phyloP scores from a whole-genome alignment of 64 coral and sea anemone species.

The Montipora capricornis region DNA sequence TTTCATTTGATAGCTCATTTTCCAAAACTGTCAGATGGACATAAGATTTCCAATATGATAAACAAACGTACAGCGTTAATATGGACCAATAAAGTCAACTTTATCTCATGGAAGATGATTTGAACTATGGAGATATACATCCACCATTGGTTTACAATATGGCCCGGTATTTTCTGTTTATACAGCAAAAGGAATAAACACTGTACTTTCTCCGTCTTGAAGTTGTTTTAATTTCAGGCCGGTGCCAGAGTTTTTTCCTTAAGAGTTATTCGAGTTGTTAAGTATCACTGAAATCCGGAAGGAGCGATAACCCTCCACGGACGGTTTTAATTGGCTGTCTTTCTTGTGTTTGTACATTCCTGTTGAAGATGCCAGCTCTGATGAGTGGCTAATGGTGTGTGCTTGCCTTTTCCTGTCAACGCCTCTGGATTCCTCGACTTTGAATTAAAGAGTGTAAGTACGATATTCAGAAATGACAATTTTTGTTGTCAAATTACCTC shows the following conservation, averaged over 20 bases:
- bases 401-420: background rate
- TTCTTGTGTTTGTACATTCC: background rate
- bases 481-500: background rate
- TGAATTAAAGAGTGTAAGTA: background rate
- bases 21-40: too few species aligned
- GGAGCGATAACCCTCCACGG: background rate
- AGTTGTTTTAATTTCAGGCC: too few species aligned
- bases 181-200: too few species aligned
- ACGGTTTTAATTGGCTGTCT: background rate
- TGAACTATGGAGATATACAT: too few species aligned
- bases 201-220: too few species aligned
- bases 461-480: background rate
- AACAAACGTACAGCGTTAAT: too few species aligned
- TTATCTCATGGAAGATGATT: too few species aligned
- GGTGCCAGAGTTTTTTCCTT: too few species aligned
- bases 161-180: too few species aligned
- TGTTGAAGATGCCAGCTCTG: background rate
- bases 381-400: background rate
- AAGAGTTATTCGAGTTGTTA: background rate
- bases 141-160: too few species aligned
- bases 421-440: background rate
- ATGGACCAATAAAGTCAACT: too few species aligned
- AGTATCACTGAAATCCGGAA: background rate
- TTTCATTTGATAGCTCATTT: background rate
- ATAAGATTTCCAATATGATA: too few species aligned